These are phyloP conservation scores for Philotrypesis tridentata DNA, from an alignment of 1,140 invertebrate species.

Conservation along the genomic window DNA sequence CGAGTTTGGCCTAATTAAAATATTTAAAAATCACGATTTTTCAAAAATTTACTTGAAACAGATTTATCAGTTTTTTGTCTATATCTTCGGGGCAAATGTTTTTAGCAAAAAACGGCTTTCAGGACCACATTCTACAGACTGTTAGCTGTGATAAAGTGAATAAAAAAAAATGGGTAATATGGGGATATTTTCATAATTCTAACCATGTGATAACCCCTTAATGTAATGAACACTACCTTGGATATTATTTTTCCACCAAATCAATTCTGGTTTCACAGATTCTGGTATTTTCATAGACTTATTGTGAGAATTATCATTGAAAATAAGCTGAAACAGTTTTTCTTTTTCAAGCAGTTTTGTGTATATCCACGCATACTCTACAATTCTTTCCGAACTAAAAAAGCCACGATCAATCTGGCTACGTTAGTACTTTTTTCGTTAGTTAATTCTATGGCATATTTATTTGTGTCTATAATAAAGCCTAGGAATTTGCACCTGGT, in stretches of 20 bases:
- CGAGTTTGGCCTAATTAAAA: too few species aligned
- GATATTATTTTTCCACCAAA: constrained; percentile 8
- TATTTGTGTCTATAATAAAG: constrained; percentile 34
- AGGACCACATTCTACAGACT: too few species aligned
- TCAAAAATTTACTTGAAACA: too few species aligned
- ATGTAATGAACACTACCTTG: neutral
- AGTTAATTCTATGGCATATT: constrained; percentile 28
- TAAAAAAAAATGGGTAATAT: too few species aligned
- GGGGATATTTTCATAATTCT: too few species aligned
- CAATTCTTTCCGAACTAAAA: neutral
- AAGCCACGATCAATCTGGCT: too few species aligned
- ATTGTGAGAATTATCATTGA: constrained; percentile 6
- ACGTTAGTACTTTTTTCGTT: constrained; percentile 30
- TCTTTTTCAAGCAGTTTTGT: constrained; percentile 40
- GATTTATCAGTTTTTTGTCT: too few species aligned
- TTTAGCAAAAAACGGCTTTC: too few species aligned
- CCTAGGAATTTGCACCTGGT: constrained; percentile 39
- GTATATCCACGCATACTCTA: constrained; percentile 36
- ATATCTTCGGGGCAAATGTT: too few species aligned
- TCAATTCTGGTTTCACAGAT: neutral
- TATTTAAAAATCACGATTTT: too few species aligned
- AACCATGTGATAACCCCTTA: too few species aligned
- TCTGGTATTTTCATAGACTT: neutral
- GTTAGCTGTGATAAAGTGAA: too few species aligned
- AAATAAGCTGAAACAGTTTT: constrained; percentile 26